phyloP scores from a whole-genome alignment of 2,888 invertebrate species.

The Ectobius pallidus region DNA sequence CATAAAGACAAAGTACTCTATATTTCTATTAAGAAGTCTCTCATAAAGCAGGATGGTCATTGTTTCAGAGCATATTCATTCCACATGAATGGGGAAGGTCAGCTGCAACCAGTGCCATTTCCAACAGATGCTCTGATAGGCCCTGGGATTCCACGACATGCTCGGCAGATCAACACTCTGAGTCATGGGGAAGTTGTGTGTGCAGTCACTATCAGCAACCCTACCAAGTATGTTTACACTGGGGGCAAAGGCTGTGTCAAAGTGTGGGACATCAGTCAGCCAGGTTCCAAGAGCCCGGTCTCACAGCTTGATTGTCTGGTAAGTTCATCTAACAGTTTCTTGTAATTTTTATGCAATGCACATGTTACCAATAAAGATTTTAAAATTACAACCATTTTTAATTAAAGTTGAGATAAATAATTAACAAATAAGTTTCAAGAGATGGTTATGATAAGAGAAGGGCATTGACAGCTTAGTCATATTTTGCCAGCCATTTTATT shows the following conservation, averaged over 20 bases:
- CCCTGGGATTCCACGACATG: conserved; percentile 92
- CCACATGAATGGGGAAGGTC: conserved; percentile 88
- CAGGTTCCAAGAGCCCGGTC: conserved; percentile 77
- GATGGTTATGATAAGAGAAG: too few relatives aligned
- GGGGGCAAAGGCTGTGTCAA: conserved; percentile 96
- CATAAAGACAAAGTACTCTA: too few relatives aligned
- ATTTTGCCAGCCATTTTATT: too few relatives aligned
- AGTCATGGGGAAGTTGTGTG: conserved; percentile 97
- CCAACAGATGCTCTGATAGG: conserved; percentile 92
- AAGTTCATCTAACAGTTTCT: conserved; percentile 53
- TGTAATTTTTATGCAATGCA: too few relatives aligned
- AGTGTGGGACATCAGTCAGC: conserved; percentile 80
- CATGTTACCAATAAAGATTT: too few relatives aligned
- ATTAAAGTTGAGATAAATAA: too few relatives aligned
- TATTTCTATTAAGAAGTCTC: too few relatives aligned
- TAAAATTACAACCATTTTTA: too few relatives aligned
- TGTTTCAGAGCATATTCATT: conserved; percentile 87
- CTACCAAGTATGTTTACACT: conserved; percentile 93
- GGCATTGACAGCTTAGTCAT: too few relatives aligned
- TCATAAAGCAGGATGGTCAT: too few relatives aligned
- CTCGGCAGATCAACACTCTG: conserved; percentile 86
- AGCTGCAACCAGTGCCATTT: conserved; percentile 90
- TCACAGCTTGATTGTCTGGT: conserved; percentile 86
- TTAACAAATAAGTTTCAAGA: too few relatives aligned
- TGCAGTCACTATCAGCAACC: conserved; percentile 91